Evolutionary conservation across 2,888 invertebrate genomes (phyloP), one percentile per base, ranked within the genome.

Genomic region (Cyclophora punctaria): DNA sequence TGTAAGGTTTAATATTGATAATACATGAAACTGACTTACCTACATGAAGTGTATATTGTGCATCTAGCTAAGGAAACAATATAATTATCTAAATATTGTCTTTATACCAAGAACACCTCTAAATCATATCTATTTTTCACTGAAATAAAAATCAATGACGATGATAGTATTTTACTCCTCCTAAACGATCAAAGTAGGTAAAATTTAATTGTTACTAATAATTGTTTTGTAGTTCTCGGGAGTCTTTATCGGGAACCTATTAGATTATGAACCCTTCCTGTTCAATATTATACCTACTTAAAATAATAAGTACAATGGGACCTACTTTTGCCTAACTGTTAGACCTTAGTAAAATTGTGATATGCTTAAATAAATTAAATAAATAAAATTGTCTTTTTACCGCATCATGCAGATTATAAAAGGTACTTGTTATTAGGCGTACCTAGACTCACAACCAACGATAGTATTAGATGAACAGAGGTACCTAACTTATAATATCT

Each of bases 241-340:
- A 7, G 3, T 42, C 3, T 42, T 41, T 41, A 44, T 6, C 20
- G 49, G 47, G 48, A 45, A 37, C 48, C 48, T 50, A 40, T 51
- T 20, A 45, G 44, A 51, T 46, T 48, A 47, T 55, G 51, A 49
- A 55, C 51, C 60, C 63, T 58, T 69, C 62, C 62, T 62, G 53
- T 64, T 73, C 66, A 69, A 62, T 69, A 64, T 37, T 67, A 64
- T 69, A 20, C 20, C 20, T 20, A 20, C 20, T 20, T 20, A 67
- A 67, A 67, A 63, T 67, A 66, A 64, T 66, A 73, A 63, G 66
- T 67, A 77, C 74, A 71, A 75, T 73, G 79, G 79, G 79, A 80
- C 79, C 79, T 73, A 78, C 75, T 71, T 72, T 67, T 79, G 78
- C 79, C 79, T 79, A 71, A 72, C 73, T 73, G 73, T 70, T 74